phyloP scores from a whole-genome alignment of 2,888 invertebrate species.

The Parochlus steinenii region DNA sequence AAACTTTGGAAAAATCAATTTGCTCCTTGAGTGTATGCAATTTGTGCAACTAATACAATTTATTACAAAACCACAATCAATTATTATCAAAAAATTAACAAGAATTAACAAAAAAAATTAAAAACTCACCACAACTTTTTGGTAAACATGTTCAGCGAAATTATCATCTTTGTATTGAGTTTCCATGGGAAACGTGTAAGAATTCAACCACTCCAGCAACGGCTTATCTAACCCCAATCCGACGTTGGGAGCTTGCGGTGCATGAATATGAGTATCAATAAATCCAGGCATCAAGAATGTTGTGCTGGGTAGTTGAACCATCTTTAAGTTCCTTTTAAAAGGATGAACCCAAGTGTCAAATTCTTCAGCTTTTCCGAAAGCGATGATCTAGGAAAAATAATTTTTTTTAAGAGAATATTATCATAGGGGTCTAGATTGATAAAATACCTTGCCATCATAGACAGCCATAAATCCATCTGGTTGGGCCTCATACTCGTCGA shows the following conservation, averaged over 20 bases:
- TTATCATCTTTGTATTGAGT: conserved; percentile 45
- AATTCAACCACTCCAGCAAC: conserved; percentile 68
- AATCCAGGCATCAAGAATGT: conserved; percentile 78
- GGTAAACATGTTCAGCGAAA: conserved; percentile 55
- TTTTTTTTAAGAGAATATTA: not conserved
- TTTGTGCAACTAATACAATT: not conserved
- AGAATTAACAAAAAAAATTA: not conserved
- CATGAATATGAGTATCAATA: conserved; percentile 80
- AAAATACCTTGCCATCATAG: conserved; percentile 42
- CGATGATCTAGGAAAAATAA: conserved; percentile 27
- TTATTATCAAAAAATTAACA: conserved; percentile 6
- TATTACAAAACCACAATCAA: not conserved
- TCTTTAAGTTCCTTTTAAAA: conserved; percentile 13
- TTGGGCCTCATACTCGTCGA: conserved; percentile 29
- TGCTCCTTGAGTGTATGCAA: not conserved
- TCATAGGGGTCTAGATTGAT: too few species aligned
- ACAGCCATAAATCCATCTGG: conserved; percentile 39
- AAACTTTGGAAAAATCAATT: conserved; percentile 1
- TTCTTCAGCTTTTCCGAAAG: conserved; percentile 23
- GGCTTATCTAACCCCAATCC: conserved; percentile 68
- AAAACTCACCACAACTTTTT: conserved; percentile 59
- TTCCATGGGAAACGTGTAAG: conserved; percentile 76
- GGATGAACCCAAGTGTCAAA: conserved; percentile 17
- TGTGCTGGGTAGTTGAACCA: conserved; percentile 22
- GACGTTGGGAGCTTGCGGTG: conserved; percentile 72